Base-by-base conservation (phyloP, 2,113 vertebrate genomes). In the Potamarius usumacintae region DNA sequence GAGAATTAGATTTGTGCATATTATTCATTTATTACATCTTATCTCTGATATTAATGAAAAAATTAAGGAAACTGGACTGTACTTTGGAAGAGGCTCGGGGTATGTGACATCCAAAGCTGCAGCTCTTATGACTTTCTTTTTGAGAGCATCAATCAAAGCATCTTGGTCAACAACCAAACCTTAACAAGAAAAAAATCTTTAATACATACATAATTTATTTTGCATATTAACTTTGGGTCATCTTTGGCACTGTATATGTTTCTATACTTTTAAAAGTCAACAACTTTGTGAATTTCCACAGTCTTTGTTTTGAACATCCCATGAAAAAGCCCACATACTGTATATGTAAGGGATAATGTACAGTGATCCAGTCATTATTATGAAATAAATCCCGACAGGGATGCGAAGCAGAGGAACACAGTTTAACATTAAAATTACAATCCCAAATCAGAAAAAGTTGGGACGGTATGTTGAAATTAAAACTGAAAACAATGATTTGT, bases 71-170 rank as follows among this genome's bases (percentile, higher is more conserved):
- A 78, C 15, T 27, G 22, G 0, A 34, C 27, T 58, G 53, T 89
- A 95, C 95, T 93, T 94, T 86, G 95, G 95, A 58, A 96, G 90
- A 14, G 95, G 95, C 52, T 96, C 95, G 0, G 93, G 94, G 63
- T 89, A 85, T 1, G 94, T 94, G 20, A 96, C 94, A 63, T 95
- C 95, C 88, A 96, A 79, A 0, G 92, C 95, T 0, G 94, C 93
- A 0, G 92, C 92, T 57, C 87, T 1, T 25, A 94, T 94, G 8
- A 65, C 30, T 5, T 94, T 92, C 0, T 42, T 89, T 89, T 93
- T 92, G 83, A 96, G 93, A 34, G 95, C 95, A 53, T 93, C 88
- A 78, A 91, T 91, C 83, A 95, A 91, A 0, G 93, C 94, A 1
- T 95, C 94, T 50, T 95, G 95, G 84, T 96, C 95, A 17, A 95